Base-by-base conservation (phyloP, 1,140 invertebrate genomes). In the Popillia japonica region DNA sequence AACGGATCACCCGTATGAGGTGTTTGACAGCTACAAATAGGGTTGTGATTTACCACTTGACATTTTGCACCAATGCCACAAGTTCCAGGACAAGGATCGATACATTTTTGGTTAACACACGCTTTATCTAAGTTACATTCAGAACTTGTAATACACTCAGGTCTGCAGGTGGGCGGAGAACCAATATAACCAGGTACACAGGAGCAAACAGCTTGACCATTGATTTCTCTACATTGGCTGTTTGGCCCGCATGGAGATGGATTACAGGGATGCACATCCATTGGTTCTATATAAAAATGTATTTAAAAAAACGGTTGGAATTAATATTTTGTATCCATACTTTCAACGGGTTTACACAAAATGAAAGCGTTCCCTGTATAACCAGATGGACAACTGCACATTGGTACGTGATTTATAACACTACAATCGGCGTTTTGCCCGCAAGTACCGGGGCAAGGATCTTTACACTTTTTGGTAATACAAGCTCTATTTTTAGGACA, bases 1-100 rank as follows among this genome's bases (percentile, higher is more conserved):
- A 92, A 92, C 75, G 92, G 91, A 89, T 93, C 91, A 68, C 92
- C 92, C 55, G 89, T 89, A 79, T 88, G 89, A 78, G 88, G 87
- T 17, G 86, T 83, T 75, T 90, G 89, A 84, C 92, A 93, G 78
- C 86, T 89, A 83, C 92, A 93, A 78, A 92, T 90, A 6, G 92
- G 90, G 83, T 90, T 90, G 82, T 93, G 92, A 85, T 91, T 91
- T 27, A 91, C 86, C 6, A 92, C 90, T 80, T 88, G 85, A 83
- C 92, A 93, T 76, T 87, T 85, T 9, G 92, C 91, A 78, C 89
- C 87, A n/a, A 90, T 85, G 9, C 92, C 92, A 84, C 92, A 93
- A 8, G 90, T 89, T 76, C 90, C 91, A 40, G 87, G 87, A 80
- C 91, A 93, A 27, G 92, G 92, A 82, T 92, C 87, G 41, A 89